Conservation (phyloP, 2,113 vertebrate genomes). For the Ictidomys tridecemlineatus region DNA sequence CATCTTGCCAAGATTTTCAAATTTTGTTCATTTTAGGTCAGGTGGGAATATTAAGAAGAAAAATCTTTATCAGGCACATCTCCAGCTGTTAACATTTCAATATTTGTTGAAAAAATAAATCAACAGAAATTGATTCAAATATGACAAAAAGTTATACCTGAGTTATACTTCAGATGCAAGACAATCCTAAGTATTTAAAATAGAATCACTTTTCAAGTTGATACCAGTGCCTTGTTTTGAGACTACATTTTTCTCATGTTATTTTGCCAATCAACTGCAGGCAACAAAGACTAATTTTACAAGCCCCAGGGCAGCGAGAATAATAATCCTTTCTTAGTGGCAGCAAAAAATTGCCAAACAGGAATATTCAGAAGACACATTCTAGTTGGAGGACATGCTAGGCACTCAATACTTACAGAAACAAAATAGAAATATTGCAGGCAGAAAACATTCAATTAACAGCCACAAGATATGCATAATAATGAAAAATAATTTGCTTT, state of each 20-base stretch:
- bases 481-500: conserved; percentile 4
- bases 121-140: not conserved
- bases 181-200: conserved; percentile 5
- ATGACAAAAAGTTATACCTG: conserved; percentile 8
- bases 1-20: conserved; percentile 25
- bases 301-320: not conserved
- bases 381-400: not conserved
- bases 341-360: not conserved
- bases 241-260: conserved; percentile 9
- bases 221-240: not conserved
- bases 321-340: conserved; percentile 8
- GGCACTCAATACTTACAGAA: not conserved
- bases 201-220: not conserved
- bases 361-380: not conserved
- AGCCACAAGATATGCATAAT: not conserved
- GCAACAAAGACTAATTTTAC: conserved; percentile 34
- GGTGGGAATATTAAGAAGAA: not conserved
- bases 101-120: conserved; percentile 56
- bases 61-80: not conserved
- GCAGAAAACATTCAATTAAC: conserved; percentile 1
- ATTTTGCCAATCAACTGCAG: not conserved
- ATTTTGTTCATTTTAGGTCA: conserved; percentile 59
- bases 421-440: not conserved
- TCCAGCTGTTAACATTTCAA: conserved; percentile 17
- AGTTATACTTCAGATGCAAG: conserved; percentile 37